Conservation (phyloP, 2,113 vertebrate genomes). For the Colaptes auratus region DNA sequence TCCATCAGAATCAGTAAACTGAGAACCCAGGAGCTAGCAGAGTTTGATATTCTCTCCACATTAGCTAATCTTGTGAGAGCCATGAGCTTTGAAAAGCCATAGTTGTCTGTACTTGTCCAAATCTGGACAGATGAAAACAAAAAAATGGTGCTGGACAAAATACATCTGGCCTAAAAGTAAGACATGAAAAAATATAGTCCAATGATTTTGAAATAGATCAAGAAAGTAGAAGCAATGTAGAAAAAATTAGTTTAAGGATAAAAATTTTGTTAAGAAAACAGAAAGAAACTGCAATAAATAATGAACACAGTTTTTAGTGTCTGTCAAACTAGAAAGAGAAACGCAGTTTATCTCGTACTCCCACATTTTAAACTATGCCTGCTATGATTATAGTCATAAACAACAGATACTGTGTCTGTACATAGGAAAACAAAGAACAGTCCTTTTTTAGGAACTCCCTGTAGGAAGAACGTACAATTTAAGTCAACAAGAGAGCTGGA, state of each 20-base stretch:
- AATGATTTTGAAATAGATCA: constrained; percentile 21
- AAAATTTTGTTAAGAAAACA: constrained; percentile 49
- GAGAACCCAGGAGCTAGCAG: not conserved
- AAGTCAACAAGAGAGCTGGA: constrained; percentile 69
- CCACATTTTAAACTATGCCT: constrained; percentile 75
- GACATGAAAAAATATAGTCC: not conserved
- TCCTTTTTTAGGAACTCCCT: constrained; percentile 74
- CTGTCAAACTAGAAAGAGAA: constrained; percentile 40
- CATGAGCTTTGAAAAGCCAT: not conserved
- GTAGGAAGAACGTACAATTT: constrained; percentile 78
- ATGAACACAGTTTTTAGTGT: constrained; percentile 3
- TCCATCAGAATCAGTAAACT: not conserved
- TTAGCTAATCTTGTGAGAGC: not conserved
- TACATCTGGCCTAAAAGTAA: not conserved
- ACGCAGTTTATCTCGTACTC: constrained; percentile 55
- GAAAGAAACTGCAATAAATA: constrained; percentile 67
- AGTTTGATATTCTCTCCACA: not conserved
- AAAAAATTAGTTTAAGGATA: constrained; percentile 40
- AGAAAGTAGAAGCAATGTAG: constrained; percentile 5
- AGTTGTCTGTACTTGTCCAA: not conserved
- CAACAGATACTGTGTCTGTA: constrained; percentile 72
- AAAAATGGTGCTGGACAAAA: not conserved
- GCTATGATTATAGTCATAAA: constrained; percentile 64
- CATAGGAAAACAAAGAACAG: constrained; percentile 64
- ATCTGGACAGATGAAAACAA: not conserved